Conservation (phyloP, 2,888 invertebrate species). For the Xylota sylvarum region DNA sequence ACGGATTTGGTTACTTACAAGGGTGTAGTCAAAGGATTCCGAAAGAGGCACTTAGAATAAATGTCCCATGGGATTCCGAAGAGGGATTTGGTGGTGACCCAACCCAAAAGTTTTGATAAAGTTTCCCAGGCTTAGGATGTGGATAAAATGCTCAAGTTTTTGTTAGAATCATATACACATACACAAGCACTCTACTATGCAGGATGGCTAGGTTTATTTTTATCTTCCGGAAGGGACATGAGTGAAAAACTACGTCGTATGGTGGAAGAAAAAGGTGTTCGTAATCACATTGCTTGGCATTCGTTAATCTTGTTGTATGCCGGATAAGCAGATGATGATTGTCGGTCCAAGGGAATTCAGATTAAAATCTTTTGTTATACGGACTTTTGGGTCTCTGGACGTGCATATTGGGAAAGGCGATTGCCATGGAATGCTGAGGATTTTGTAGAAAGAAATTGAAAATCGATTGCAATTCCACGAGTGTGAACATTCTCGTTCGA, state of each 20-base stretch:
- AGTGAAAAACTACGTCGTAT: constrained; percentile 38
- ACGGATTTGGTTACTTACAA: constrained; percentile 75
- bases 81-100: constrained; percentile 69
- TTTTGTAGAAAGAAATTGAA: constrained; percentile 8
- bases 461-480: constrained; percentile 29
- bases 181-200: neutral
- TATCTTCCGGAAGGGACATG: neutral
- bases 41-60: constrained; percentile 76
- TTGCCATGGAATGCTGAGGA: neutral
- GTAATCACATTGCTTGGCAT: constrained; percentile 64
- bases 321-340: constrained; percentile 70
- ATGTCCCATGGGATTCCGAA: constrained; percentile 69
- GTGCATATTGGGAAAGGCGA: neutral
- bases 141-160: constrained; percentile 47
- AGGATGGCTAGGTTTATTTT: constrained; percentile 53
- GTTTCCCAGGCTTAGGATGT: constrained; percentile 57
- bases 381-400: constrained; percentile 9
- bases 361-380: constrained; percentile 28
- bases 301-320: constrained; percentile 67
- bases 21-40: constrained; percentile 74
- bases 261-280: constrained; percentile 51
- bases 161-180: constrained; percentile 8
- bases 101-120: constrained; percentile 67
- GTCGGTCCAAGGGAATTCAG: constrained; percentile 54
- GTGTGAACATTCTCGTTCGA: neutral